Base-by-base conservation (phyloP, 2,888 invertebrate genomes). In the Apantesis nais region DNA sequence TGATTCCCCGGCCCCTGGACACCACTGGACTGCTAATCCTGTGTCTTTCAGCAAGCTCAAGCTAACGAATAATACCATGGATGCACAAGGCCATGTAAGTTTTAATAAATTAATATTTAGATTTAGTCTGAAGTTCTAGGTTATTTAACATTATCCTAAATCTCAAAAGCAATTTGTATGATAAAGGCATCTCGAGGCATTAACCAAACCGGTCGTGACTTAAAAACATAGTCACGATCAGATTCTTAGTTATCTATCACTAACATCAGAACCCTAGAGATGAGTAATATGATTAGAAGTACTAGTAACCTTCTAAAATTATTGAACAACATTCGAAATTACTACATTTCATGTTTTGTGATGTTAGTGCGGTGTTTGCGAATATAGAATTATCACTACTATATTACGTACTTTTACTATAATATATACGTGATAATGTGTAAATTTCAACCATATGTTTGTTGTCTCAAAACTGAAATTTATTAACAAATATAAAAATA, bases 11-110 rank as follows among this genome's bases (percentile, higher is more conserved):
- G 97, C 98, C 0, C 97, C 97, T 0, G 99, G 99, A 0, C 96
- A 97, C 44, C 97, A 98, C 85, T 98, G 98, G 98, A 98, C 98
- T 92, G 97, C 97, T 0, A 98, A 98, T 86, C 96, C 97, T 0
- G 95, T 98, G 67, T 96, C 96, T 55, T 98, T 98, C 86, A 97
- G 97, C 88, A 97, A 98, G 87, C 95, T 98, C 67, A 99, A 99
- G 88, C 95, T 99, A 64, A 99, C 99, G 39, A 99, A 99, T 87
- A 98, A 98, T 83, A 96, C 97, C 11, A 95, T 97, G 90, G 98
- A 97, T 85, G 96, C 97, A 72, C 96, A 96, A 78, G 98, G 97
- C 84, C 98, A 98, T 90, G 96, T 97, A 95, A 97, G 97, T 96
- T 72, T 1, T 65, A 52, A n/a, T 25, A 44, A 16, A 14, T 14